phyloP scores from a whole-genome alignment of 2,888 invertebrate genomes.

The Hypomecis atomaria region DNA sequence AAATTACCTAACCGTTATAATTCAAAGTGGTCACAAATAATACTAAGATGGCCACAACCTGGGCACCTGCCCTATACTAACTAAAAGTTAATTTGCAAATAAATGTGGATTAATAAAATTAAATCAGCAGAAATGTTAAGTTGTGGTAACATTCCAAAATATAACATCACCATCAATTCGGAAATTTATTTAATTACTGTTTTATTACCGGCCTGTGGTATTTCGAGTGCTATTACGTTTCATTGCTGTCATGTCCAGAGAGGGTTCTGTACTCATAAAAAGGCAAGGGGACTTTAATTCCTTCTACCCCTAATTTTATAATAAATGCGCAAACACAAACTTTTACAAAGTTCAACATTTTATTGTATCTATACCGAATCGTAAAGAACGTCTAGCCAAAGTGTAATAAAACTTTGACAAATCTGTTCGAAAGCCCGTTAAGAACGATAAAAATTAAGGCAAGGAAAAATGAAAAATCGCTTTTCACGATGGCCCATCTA shows the following conservation, averaged over 20 bases:
- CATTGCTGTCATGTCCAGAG: constrained; percentile 52
- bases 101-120: not conserved
- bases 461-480: constrained; percentile 70
- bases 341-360: not conserved
- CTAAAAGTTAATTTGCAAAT: no score
- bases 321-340: constrained; percentile 16
- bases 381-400: constrained; percentile 5
- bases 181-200: constrained; percentile 54
- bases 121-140: not conserved
- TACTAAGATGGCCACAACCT: no score
- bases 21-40: no score
- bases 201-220: constrained; percentile 46
- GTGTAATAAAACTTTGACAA: constrained; percentile 43
- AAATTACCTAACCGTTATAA: no score
- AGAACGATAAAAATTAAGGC: constrained; percentile 59
- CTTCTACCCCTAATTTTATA: constrained; percentile 30
- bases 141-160: constrained; percentile 1
- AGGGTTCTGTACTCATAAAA: constrained; percentile 45
- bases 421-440: constrained; percentile 48
- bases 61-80: no score
- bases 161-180: constrained; percentile 37
- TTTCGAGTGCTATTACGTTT: constrained; percentile 52
- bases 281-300: constrained; percentile 35
- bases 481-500: constrained; percentile 73
- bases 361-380: not conserved